Evolutionary conservation across 2,888 invertebrate genomes (phyloP).

Genomic region (Coleophora deauratella): DNA sequence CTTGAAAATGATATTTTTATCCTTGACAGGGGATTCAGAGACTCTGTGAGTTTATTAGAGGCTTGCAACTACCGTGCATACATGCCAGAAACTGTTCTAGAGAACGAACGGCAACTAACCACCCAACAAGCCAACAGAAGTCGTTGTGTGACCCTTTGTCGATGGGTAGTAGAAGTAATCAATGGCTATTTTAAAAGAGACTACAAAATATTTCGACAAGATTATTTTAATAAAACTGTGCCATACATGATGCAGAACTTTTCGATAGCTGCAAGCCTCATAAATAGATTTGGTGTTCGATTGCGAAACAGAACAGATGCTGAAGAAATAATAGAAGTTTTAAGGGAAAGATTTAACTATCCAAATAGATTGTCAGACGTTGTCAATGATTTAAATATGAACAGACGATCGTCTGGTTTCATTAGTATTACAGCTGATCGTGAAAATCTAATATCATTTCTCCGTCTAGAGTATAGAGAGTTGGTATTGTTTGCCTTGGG

Average conservation of each 20-base stretch:
- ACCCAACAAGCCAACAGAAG: conserved; percentile 11
- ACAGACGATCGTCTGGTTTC: conserved; percentile 3
- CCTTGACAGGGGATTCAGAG: conserved; percentile 4
- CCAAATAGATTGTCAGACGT: conserved; percentile 1
- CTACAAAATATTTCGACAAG: conserved; percentile 11
- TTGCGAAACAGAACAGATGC: conserved; percentile 5
- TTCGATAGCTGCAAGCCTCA: conserved; percentile 3
- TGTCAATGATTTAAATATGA: conserved; percentile 2
- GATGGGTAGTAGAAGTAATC: no score
- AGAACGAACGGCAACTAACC: conserved; percentile 4
- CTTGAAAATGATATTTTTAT: conserved; percentile 4
- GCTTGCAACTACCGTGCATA: not conserved
- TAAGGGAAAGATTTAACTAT: conserved; percentile 1
- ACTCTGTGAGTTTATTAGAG: not conserved
- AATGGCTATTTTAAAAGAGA: conserved; percentile 11
- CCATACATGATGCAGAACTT: not conserved
- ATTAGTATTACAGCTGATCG: not conserved
- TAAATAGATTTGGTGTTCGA: conserved; percentile 8
- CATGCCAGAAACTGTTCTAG: not conserved
- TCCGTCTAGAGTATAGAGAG: conserved; percentile 1
- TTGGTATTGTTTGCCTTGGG: conserved; percentile 9
- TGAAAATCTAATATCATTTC: conserved; percentile 2
- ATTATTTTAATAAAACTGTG: conserved; percentile 8
- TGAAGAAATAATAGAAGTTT: conserved; percentile 5
- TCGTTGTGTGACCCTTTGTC: conserved; percentile 9